Evolutionary conservation across 2,113 vertebrate genomes (phyloP).

Genomic region (Isurus oxyrinchus): DNA sequence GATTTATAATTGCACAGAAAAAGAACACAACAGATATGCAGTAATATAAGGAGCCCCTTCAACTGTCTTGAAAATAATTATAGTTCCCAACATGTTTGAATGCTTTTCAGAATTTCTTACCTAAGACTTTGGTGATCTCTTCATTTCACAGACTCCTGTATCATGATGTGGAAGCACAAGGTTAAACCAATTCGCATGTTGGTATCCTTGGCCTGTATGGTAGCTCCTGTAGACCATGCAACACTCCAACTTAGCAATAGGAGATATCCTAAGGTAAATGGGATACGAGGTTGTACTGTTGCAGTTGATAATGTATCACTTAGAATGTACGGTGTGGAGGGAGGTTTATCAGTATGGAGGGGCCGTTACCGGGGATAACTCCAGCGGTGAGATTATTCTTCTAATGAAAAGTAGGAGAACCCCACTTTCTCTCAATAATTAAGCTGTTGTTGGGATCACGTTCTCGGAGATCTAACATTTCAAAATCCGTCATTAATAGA

Average conservation of each 20-base stretch:
- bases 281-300: not conserved
- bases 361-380: not conserved
- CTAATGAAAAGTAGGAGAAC: not conserved
- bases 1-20: not conserved
- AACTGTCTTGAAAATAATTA: not conserved
- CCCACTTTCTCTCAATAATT: not conserved
- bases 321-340: not conserved
- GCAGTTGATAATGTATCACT: not conserved
- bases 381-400: not conserved
- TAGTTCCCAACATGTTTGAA: not conserved
- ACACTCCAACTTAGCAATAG: not conserved
- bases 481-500: not conserved
- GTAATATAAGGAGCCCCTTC: not conserved
- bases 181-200: not conserved
- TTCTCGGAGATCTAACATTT: not conserved
- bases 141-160: not conserved
- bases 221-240: not conserved
- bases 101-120: not conserved
- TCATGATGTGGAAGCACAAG: not conserved
- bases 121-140: not conserved
- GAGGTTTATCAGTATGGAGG: not conserved
- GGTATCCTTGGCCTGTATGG: not conserved
- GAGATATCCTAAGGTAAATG: not conserved
- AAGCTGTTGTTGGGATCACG: not conserved
- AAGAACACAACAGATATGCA: not conserved